These are phyloP conservation scores for Pterocles burchelli DNA, from an alignment of 2,113 vertebrate species.

Conservation along the genomic window DNA sequence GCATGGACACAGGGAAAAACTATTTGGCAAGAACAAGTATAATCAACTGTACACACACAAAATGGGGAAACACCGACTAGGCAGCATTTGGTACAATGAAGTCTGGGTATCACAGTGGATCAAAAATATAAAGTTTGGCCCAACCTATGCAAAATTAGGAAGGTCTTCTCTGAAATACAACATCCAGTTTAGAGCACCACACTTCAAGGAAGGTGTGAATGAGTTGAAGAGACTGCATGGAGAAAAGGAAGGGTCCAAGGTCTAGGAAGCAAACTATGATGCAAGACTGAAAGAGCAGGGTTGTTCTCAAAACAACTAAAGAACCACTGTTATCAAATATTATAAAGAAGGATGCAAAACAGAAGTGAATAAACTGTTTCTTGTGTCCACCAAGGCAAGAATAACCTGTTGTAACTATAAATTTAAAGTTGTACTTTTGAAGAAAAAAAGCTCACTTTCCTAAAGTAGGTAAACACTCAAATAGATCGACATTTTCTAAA, in stretches of 20 bases:
- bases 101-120: background rate
- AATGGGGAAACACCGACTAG: background rate
- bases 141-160: background rate
- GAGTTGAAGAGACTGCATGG: background rate
- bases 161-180: background rate
- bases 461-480: background rate
- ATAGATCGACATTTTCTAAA: background rate
- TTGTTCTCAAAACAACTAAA: background rate
- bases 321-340: background rate
- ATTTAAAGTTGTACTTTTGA: background rate
- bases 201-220: background rate
- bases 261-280: background rate
- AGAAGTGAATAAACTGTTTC: background rate
- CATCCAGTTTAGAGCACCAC: background rate
- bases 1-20: background rate
- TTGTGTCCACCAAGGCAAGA: background rate
- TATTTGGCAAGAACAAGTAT: background rate
- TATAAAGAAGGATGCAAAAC: background rate
- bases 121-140: background rate
- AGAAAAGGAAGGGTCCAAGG: background rate
- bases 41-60: background rate
- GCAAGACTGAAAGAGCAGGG: background rate
- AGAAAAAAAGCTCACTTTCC: background rate
- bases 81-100: background rate
- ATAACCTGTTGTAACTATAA: background rate